A percentile compares a stretch with the other conserved stretches of the same genome.
Conservation (phyloP, 2,113 vertebrate species). For the Siniperca knerii region DNA sequence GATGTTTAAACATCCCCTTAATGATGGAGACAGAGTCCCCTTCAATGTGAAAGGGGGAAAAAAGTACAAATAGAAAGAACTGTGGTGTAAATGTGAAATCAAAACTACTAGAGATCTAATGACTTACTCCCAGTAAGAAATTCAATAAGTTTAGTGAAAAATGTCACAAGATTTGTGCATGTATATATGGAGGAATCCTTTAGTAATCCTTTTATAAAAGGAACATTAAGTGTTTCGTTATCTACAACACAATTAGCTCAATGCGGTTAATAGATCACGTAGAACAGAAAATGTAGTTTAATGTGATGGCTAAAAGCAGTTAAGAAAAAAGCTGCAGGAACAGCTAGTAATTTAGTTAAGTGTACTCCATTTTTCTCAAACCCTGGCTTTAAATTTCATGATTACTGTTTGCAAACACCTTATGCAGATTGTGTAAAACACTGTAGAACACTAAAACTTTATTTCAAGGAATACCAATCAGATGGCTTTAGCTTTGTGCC, state of each 20-base stretch:
- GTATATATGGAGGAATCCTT: neutral
- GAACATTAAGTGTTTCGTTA: conserved; percentile 20
- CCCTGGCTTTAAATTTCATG: neutral
- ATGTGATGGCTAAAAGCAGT: conserved; percentile 4
- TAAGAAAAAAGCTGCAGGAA: neutral
- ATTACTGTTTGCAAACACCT: neutral
- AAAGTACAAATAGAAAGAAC: too few species aligned
- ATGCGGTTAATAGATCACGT: conserved; percentile 38
- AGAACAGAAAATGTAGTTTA: conserved; percentile 25
- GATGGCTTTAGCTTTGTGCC: neutral
- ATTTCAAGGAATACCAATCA: neutral
- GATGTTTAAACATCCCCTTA: neutral
- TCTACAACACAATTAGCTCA: neutral
- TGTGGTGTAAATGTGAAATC: too few species aligned
- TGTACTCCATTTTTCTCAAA: neutral
- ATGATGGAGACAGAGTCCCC: neutral
- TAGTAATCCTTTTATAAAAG: neutral
- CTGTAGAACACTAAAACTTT: neutral
- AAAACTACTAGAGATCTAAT: neutral
- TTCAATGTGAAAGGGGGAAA: too few species aligned
- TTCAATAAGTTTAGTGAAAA: neutral
- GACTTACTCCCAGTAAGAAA: neutral
- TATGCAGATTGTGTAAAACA: conserved; percentile 5
- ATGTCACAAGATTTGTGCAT: conserved; percentile 7
- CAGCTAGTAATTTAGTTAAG: neutral